Conservation (phyloP, 2,797 vertebrate genomes). For the Coranthus polyacanthus region DNA sequence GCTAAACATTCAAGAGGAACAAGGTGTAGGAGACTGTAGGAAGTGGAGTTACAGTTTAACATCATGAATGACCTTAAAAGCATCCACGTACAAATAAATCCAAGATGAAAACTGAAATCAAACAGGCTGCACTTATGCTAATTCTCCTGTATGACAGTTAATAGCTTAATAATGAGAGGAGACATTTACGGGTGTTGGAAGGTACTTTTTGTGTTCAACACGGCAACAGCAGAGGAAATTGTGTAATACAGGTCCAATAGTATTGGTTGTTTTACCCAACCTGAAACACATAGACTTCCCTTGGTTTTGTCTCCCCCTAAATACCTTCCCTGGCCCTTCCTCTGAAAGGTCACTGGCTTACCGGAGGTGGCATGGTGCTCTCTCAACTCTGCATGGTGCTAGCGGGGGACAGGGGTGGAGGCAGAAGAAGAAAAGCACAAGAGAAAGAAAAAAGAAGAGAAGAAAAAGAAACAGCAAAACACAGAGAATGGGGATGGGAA, state of each 20-base stretch:
- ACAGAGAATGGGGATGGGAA: no score
- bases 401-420: conserved; percentile 30
- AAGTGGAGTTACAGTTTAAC: not conserved
- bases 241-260: not conserved
- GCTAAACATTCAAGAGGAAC: no score
- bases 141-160: conserved; percentile 6
- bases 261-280: not conserved
- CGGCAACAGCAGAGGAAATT: not conserved
- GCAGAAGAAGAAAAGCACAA: conserved; percentile 56
- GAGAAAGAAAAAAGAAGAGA: conserved; percentile 34
- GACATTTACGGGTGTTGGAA: not conserved
- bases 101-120: not conserved
- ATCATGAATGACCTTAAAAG: not conserved
- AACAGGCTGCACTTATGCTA: not conserved
- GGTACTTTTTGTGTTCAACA: no score
- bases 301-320: conserved; percentile 14
- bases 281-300: conserved; percentile 11
- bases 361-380: conserved; percentile 90
- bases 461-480: conserved; percentile 24
- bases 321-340: conserved; percentile 26
- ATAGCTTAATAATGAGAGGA: conserved; percentile 32
- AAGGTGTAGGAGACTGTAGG: not conserved
- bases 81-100: not conserved
- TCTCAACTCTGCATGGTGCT: conserved; percentile 94
- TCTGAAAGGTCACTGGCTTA: conserved; percentile 87